Evolutionary conservation across 1,140 invertebrate species (phyloP), one percentile per base, ranked within the genome.

Genomic region (Drosophila lini): DNA sequence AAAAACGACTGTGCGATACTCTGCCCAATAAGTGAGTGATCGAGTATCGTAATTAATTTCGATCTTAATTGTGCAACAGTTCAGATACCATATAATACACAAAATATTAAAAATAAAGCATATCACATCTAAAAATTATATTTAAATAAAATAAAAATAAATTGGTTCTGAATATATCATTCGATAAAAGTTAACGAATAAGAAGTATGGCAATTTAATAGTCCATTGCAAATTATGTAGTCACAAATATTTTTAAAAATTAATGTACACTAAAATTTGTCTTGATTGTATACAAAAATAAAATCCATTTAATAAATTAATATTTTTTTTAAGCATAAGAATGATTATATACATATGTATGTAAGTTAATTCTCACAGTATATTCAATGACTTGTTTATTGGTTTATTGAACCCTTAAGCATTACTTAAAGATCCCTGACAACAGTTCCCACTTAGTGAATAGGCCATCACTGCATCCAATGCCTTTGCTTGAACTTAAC

Each of bases 401-500:
- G n/a, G 0, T 50, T 50, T 16, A 4, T 31, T 50, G 15, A 50
- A 16, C 47, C 47, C 25, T 5, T 16, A 3, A 28, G 25, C 25
- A 32, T 32, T 28, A 13, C 11, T 8, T 4, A 19, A 48, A 40
- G 13, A 25, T 15, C 28, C 19, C 9, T 3, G 10, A 32, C 34
- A 40, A 53, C 9, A 16, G 9, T 3, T 36, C 2, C 4, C 28
- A 53, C 15, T 41, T 63, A 56, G 48, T 15, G 9, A 16, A 60
- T 42, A 40, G 38, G 8, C 50, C 38, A 50, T n/a, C 9, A 38
- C 13, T 57, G 36, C 36, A n/a, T 44, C 36, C 16, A 57, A 32
- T 34, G 31, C 16, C 28, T 50, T 38, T 19, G 61, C 62, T 55
- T 76, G 62, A 76, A 76, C 74, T 76, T 76, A 76, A 76, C 74